phyloP scores from a whole-genome alignment of 2,888 invertebrate species.

The Arrhopalites spinosus region DNA sequence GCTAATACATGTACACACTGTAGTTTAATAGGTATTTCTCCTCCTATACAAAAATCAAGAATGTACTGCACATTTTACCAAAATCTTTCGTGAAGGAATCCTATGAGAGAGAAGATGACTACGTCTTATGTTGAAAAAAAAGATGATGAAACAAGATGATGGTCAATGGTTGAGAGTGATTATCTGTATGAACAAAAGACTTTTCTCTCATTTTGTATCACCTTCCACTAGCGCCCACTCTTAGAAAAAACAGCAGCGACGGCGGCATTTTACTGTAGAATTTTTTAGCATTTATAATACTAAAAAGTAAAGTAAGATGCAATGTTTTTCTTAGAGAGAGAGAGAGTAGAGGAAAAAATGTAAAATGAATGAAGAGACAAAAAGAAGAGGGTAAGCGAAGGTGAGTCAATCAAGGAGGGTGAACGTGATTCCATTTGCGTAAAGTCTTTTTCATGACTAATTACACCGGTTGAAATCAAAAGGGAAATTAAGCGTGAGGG shows the following conservation, averaged over 20 bases:
- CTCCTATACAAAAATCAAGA: no score
- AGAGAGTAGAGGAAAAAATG: background rate
- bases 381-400: constrained; percentile 15
- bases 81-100: constrained; percentile 31
- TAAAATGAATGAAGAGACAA: constrained; percentile 33
- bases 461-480: constrained; percentile 49
- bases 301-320: background rate
- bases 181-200: no score
- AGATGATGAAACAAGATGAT: background rate
- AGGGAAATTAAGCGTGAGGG: constrained; percentile 43
- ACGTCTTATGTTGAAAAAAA: background rate
- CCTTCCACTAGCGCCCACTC: no score
- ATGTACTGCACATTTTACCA: no score
- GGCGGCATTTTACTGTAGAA: background rate
- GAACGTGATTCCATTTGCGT: constrained; percentile 50
- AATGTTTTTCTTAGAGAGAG: background rate
- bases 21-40: no score
- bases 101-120: background rate
- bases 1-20: no score
- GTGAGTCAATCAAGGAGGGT: constrained; percentile 26
- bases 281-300: background rate
- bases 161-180: background rate
- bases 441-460: constrained; percentile 48
- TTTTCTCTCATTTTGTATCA: no score
- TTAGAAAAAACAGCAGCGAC: background rate